Base-by-base conservation (phyloP, 2,888 invertebrate species). In the Papilio protenor region DNA sequence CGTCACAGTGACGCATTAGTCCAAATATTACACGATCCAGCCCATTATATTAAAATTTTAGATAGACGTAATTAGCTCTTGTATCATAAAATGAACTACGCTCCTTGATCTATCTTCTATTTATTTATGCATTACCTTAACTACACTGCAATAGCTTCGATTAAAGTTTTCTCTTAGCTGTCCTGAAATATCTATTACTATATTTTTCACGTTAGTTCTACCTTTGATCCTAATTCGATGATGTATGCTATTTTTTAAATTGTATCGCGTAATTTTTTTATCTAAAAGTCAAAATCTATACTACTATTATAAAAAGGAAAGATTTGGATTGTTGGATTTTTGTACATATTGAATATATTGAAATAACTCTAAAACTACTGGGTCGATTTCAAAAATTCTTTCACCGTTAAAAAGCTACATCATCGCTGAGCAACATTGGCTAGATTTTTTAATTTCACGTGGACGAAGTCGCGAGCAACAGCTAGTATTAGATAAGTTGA, bases 1-100 rank as follows among this genome's bases (percentile, higher is more conserved):
- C 86, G 87, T 87, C 87, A 85, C 79, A 57, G 79, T 85, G 86
- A 87, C 84, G 84, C 80, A 80, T 76, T 78, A 59, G 81, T 72
- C 81, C 73, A 75, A 74, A 80, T 79, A 70, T 77, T 75, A 80
- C 64, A 73, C 59, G 64, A 40, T 49, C 55, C 27, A 45, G 52
- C 76, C 59, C 72, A 69, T 73, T 78, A 73, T 71, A 59, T 64
- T 45, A 57, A 52, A 55, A 45, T 75, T 40, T 55, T 76, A 66
- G 75, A 76, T 73, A 77, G 52, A 70, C 52, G 57, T 72, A 69
- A 75, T 64, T 57, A 33, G 49, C 23, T 72, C 47, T 70, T 10
- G 45, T 47, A 52, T 52, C 33, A 72, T 72, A 33, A 52, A 33
- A 12, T 72, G 55, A 40, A 40, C 40, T 55, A 72, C n/a, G 33